phyloP scores from a whole-genome alignment of 92 coral and sea anemone genomes.

The Bergia sp. region DNA sequence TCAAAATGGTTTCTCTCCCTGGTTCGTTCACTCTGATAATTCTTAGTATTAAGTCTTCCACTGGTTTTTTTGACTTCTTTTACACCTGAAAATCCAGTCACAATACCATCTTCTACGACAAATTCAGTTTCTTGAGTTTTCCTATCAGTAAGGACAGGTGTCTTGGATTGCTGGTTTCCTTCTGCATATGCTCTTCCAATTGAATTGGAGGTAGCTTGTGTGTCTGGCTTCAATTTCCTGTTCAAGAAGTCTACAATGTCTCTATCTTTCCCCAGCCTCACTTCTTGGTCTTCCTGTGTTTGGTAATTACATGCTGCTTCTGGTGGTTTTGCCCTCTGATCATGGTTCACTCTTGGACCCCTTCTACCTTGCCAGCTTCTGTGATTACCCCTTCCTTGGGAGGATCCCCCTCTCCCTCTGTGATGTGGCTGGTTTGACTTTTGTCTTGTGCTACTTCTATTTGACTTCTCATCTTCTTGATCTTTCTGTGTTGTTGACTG shows the following conservation, averaged over 20 bases:
- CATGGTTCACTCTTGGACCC: not conserved
- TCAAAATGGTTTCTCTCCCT: slow-evolving; percentile 1
- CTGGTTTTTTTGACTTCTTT: slow-evolving; percentile 15
- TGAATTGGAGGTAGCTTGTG: not conserved
- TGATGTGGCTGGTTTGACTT: not conserved
- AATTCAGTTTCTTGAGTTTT: not conserved
- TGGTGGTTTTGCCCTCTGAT: slow-evolving; percentile 16
- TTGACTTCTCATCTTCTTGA: slow-evolving; percentile 7
- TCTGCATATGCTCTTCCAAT: not conserved
- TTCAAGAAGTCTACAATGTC: slow-evolving; percentile 44
- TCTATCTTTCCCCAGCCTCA: slow-evolving; percentile 19
- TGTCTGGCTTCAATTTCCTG: slow-evolving; percentile 13
- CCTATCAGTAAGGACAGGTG: not conserved
- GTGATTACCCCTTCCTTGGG: not conserved
- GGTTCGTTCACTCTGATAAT: not conserved
- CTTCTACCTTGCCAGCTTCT: slow-evolving; percentile 28
- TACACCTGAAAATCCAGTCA: not conserved
- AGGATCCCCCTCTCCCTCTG: slow-evolving; percentile 15
- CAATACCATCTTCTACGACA: not conserved
- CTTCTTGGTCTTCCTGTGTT: not conserved
- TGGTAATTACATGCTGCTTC: not conserved
- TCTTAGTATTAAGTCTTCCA: not conserved
- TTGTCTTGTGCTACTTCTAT: not conserved
- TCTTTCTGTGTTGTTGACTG: not conserved
- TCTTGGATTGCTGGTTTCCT: not conserved